Evolutionary conservation across 2,888 invertebrate genomes (phyloP), one percentile per base, ranked within the genome.

Genomic region (Macropis europaea): DNA sequence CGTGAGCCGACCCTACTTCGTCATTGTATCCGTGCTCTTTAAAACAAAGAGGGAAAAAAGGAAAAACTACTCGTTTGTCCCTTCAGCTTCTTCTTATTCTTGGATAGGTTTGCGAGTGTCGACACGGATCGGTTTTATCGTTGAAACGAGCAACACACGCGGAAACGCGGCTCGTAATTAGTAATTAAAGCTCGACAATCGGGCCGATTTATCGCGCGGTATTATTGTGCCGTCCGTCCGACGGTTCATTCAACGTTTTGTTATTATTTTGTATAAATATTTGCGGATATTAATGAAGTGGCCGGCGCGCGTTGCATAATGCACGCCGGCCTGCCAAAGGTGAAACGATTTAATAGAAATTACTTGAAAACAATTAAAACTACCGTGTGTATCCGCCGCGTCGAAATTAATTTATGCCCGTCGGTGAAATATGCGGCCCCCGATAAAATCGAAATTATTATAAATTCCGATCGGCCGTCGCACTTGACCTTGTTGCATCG

Each of bases 341-440:
- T 38, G 61, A 59, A 17, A 22, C 38, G 54, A 60, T 73, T 73
- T 67, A 67, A 74, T 73, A 62, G 73, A 66, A 62, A 74, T 74
- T 73, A 74, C 73, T 73, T 62, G 74, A 74, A 72, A 73, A 73
- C 64, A 45, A 66, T 73, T 73, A 74, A 67, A 73, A 73, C 57
- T 66, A 62, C 56, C 73, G 28, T 48, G 47, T n/a, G n/a, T n/a
- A n/a, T 19, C 56, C 32, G 26, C 47, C 53, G n/a, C n/a, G 54
- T 62, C 48, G 48, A 73, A 73, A 73, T 73, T 73, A 67, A 73
- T 74, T 74, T 73, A 74, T 67, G 47, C 57, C 15, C 69, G 57
- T 38, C 62, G 45, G 52, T 62, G 69, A 72, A 72, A 68, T 62
- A 62, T 53, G 36, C 45, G 9, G 36, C 36, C 52, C 36, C 17